A percentile compares a stretch with the other conserved stretches of the same genome.
phyloP scores from a whole-genome alignment of 92 coral and sea anemone genomes.

The Zoanthus sansibaricus region DNA sequence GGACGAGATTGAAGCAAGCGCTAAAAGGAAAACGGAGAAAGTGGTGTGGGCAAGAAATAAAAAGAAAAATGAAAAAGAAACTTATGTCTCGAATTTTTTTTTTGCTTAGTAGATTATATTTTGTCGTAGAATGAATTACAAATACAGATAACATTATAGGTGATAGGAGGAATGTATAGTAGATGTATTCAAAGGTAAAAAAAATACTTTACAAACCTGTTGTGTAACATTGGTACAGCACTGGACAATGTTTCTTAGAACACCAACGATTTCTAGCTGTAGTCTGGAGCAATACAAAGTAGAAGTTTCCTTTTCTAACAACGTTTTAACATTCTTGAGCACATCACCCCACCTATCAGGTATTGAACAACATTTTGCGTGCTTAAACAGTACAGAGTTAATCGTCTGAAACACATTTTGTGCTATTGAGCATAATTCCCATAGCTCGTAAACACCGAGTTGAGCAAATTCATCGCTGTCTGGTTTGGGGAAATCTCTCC shows the following conservation, averaged over 20 bases:
- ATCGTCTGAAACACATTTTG: constrained; percentile 21
- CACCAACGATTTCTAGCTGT: constrained; percentile 74
- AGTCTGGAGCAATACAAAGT: constrained; percentile 77
- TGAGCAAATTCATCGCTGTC: constrained; percentile 59
- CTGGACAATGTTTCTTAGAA: constrained; percentile 68
- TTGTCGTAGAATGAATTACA: no score
- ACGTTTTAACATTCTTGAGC: constrained; percentile 23
- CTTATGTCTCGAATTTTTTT: no score
- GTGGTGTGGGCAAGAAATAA: no score
- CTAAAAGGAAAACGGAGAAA: no score
- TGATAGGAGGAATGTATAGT: no score
- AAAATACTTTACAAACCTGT: constrained; percentile 63
- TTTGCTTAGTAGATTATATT: no score
- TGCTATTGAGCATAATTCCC: constrained; percentile 21
- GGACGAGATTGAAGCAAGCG: no score
- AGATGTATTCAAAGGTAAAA: neutral
- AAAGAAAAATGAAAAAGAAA: no score
- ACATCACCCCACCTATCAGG: neutral
- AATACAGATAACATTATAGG: no score
- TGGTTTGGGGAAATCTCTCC: constrained; percentile 71
- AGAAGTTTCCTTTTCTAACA: constrained; percentile 34
- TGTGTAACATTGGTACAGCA: constrained; percentile 58
- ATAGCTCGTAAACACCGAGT: constrained; percentile 24
- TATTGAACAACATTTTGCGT: neutral
- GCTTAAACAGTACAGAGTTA: neutral